phyloP scores from a whole-genome alignment of 92 coral and sea anemone genomes.

The Plumapathes pennacea region DNA sequence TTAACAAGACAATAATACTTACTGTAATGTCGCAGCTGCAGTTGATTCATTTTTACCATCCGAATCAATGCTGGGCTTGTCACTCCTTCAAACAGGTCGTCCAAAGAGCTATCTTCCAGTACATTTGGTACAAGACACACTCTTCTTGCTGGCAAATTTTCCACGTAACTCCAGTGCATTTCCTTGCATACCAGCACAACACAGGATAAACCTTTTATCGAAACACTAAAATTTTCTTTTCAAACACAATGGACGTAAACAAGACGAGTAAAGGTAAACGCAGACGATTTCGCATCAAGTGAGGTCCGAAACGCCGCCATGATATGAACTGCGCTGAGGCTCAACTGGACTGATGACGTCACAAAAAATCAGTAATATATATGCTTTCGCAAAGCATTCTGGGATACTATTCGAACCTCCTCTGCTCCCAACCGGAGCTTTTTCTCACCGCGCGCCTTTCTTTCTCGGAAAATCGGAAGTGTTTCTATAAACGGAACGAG shows the following conservation, averaged over 20 bases:
- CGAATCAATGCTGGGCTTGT: slow-evolving; percentile 10
- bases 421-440: too few species aligned
- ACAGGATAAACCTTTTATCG: slow-evolving; percentile 8
- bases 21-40: slow-evolving; percentile 3
- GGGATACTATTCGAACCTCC: slow-evolving; percentile 4
- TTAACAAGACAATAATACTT: too few species aligned
- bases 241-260: slow-evolving; percentile 6
- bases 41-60: too few species aligned
- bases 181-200: slow-evolving; percentile 3
- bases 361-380: not conserved
- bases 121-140: slow-evolving; percentile 1
- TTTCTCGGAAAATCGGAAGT: too few species aligned
- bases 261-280: not conserved
- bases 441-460: too few species aligned
- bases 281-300: not conserved
- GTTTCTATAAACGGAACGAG: too few species aligned
- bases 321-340: not conserved
- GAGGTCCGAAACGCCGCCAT: not conserved
- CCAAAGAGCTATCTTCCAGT: slow-evolving; percentile 2
- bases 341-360: too few species aligned
- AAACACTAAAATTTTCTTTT: slow-evolving; percentile 6
- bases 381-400: not conserved
- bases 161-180: slow-evolving; percentile 6
- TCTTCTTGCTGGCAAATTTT: slow-evolving; percentile 11
- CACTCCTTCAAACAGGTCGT: slow-evolving; percentile 5